Percentiles rank a stretch among this genome's conserved stretches.
phyloP scores from a whole-genome alignment of 1,140 invertebrate genomes.

The Ptiloglossa arizonensis region DNA sequence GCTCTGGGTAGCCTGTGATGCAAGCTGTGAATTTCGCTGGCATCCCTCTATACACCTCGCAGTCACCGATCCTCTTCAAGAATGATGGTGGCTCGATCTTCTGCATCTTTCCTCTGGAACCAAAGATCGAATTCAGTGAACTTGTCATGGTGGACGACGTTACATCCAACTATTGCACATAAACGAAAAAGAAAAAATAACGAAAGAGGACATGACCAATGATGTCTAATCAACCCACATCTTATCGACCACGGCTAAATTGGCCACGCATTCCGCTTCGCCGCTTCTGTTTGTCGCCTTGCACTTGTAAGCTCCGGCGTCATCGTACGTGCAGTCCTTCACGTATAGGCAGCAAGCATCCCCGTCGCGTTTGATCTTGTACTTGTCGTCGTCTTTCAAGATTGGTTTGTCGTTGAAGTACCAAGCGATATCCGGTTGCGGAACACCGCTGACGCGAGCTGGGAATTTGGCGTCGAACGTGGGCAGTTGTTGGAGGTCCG shows the following conservation, averaged over 20 bases:
- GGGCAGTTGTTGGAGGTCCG: conserved; percentile 91
- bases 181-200: too few relatives aligned
- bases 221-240: too few relatives aligned
- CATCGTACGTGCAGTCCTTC: conserved; percentile 85
- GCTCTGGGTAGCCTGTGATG: conserved; percentile 91
- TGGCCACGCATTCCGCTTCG: conserved; percentile 88
- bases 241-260: conserved; percentile 89
- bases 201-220: too few relatives aligned
- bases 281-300: conserved; percentile 91
- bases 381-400: conserved; percentile 85
- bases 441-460: conserved; percentile 92
- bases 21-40: conserved; percentile 95
- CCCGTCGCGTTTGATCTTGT: conserved; percentile 89
- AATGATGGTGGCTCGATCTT: conserved; percentile 92
- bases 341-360: conserved; percentile 90
- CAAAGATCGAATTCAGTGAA: not conserved
- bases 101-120: conserved; percentile 81
- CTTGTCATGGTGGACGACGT: not conserved
- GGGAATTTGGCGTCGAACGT: conserved; percentile 90
- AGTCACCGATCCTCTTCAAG: conserved; percentile 94
- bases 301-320: conserved; percentile 90
- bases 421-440: conserved; percentile 93
- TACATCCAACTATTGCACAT: too few relatives aligned
- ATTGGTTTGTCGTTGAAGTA: conserved; percentile 89
- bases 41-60: conserved; percentile 93